phyloP scores from a whole-genome alignment of 2,888 invertebrate species.

The Polydrusus tereticollis region DNA sequence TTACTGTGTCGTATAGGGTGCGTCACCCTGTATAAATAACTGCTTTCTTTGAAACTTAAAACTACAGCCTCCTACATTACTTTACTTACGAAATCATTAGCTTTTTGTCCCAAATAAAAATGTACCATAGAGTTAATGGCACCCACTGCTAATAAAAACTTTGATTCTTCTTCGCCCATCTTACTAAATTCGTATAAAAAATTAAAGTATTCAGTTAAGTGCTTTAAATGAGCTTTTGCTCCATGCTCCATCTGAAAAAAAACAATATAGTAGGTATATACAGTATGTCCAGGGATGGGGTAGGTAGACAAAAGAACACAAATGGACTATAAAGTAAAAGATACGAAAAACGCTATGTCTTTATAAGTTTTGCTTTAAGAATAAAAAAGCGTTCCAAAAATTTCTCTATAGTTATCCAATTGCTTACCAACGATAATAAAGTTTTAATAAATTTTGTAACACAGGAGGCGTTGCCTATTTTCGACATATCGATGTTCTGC shows the following conservation, averaged over 20 bases:
- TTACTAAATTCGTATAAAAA: conserved; percentile 94
- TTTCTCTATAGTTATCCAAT: background rate
- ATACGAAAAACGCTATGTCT: no score
- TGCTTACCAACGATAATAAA: conserved; percentile 81
- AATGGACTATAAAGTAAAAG: no score
- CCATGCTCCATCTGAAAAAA: conserved; percentile 80
- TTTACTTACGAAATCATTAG: conserved; percentile 76
- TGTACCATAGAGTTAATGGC: conserved; percentile 92
- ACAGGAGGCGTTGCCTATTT: conserved; percentile 84
- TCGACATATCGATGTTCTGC: conserved; percentile 71
- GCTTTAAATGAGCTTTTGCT: conserved; percentile 86
- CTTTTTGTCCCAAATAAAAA: conserved; percentile 91
- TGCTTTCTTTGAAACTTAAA: background rate
- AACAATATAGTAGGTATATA: conserved; percentile 20
- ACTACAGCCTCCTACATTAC: background rate
- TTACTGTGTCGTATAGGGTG: no score
- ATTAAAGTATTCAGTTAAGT: conserved; percentile 93
- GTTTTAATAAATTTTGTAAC: conserved; percentile 94
- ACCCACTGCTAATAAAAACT: conserved; percentile 87
- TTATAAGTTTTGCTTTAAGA: no score
- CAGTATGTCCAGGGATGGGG: no score
- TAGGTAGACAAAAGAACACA: no score
- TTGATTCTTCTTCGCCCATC: conserved; percentile 94
- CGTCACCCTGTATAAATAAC: no score
- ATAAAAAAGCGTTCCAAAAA: no score